A percentile compares a stretch with the other conserved stretches of the same genome.
phyloP scores from a whole-genome alignment of 2,113 vertebrate genomes.

The Neogobius melanostomus region DNA sequence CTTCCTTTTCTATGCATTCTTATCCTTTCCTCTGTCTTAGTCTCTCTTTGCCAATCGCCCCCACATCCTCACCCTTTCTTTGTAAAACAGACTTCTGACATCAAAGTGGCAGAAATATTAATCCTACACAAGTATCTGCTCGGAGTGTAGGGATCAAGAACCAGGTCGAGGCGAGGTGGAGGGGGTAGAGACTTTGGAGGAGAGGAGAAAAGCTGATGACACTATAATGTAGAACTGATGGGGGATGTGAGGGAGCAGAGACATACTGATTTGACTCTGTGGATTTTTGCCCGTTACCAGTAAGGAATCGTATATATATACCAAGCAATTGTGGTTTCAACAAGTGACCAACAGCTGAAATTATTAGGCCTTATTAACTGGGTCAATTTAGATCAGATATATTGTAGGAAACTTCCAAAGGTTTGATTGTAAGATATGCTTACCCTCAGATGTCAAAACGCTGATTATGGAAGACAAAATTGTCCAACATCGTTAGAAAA shows the following conservation, averaged over 20 bases:
- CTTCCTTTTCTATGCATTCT: conserved; percentile 41
- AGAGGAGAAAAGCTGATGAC: background rate
- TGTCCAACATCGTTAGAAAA: no score
- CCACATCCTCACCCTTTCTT: conserved; percentile 67
- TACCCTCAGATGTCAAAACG: no score
- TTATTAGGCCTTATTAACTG: conserved; percentile 1
- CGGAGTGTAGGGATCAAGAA: conserved; percentile 71
- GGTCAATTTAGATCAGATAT: no score
- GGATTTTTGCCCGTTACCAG: conserved; percentile 54
- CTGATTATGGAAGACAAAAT: no score
- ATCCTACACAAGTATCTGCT: conserved; percentile 70
- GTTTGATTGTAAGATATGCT: no score
- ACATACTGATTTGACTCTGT: conserved; percentile 56
- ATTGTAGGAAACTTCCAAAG: no score
- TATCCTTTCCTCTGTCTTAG: conserved; percentile 61
- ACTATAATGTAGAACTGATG: conserved; percentile 33
- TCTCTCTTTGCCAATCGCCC: conserved; percentile 64
- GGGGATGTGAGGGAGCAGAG: conserved; percentile 49
- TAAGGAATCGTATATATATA: conserved; percentile 8
- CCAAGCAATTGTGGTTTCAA: conserved; percentile 23
- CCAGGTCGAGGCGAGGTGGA: conserved; percentile 60
- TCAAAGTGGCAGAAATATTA: conserved; percentile 79
- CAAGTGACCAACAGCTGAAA: background rate
- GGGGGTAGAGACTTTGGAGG: background rate
- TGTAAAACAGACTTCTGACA: conserved; percentile 70